Conservation (phyloP, 2,888 invertebrate genomes). For the Operophtera brumata region DNA sequence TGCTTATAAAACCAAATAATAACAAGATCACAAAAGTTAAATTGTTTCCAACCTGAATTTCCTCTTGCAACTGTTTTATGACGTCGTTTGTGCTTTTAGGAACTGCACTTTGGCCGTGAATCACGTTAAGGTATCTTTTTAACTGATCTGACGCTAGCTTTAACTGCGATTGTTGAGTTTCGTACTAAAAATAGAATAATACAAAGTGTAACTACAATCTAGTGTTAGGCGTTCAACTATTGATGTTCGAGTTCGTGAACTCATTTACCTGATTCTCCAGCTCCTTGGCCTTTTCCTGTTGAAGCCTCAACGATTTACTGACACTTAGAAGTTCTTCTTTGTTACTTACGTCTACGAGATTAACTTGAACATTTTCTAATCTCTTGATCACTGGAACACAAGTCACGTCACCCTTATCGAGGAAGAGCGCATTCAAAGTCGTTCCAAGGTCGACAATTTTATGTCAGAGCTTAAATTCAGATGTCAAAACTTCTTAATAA, state of each 20-base stretch:
- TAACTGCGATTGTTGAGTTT: slow-evolving; percentile 70
- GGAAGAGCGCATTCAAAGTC: slow-evolving; percentile 27
- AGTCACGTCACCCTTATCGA: slow-evolving; percentile 33
- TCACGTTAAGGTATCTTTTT: slow-evolving; percentile 83
- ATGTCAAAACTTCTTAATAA: slow-evolving; percentile 38
- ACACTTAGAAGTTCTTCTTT: slow-evolving; percentile 82
- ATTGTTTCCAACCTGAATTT: slow-evolving; percentile 79
- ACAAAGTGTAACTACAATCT: slow-evolving; percentile 4
- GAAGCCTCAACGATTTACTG: slow-evolving; percentile 74
- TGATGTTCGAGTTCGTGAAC: slow-evolving; percentile 10
- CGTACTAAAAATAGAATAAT: slow-evolving; percentile 53
- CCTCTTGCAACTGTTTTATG: slow-evolving; percentile 87
- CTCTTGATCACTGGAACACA: slow-evolving; percentile 71
- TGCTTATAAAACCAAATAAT: slow-evolving; percentile 21
- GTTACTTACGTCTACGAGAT: slow-evolving; percentile 84
- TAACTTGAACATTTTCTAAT: slow-evolving; percentile 75
- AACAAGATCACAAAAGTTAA: slow-evolving; percentile 24
- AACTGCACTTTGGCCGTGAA: slow-evolving; percentile 72
- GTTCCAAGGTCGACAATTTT: slow-evolving; percentile 28
- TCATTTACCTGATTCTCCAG: slow-evolving; percentile 65
- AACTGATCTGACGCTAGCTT: slow-evolving; percentile 79
- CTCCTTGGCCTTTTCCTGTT: slow-evolving; percentile 76
- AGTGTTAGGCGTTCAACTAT: slow-evolving; percentile 2
- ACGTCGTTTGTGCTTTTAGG: slow-evolving; percentile 82
- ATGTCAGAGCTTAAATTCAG: slow-evolving; percentile 32